These are phyloP conservation scores for Heliopora coerulea DNA, from an alignment of 92 coral and sea anemone genomes.

Conservation along the genomic window DNA sequence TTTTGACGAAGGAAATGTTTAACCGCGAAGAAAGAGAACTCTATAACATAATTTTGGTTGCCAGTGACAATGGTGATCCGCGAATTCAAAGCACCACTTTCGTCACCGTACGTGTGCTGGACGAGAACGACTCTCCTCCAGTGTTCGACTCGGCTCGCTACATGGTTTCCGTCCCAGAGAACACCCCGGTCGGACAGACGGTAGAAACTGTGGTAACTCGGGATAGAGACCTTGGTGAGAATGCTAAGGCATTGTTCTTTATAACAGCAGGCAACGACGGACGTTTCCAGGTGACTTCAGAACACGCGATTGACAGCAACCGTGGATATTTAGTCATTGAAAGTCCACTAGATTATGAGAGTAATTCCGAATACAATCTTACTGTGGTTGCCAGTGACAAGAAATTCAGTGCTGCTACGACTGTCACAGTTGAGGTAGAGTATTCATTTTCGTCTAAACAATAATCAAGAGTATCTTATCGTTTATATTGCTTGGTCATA, in stretches of 20 bases:
- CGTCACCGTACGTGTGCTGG: slow-evolving; percentile 67
- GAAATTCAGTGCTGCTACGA: slow-evolving; percentile 38
- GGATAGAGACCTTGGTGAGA: slow-evolving; percentile 66
- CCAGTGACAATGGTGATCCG: slow-evolving; percentile 63
- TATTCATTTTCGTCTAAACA: background rate
- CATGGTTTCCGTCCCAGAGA: slow-evolving; percentile 61
- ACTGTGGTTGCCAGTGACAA: slow-evolving; percentile 61
- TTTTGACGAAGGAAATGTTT: slow-evolving; percentile 51
- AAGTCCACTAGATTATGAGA: slow-evolving; percentile 62
- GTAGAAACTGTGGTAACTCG: slow-evolving; percentile 56
- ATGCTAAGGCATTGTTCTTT: slow-evolving; percentile 53
- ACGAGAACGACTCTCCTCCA: slow-evolving; percentile 81
- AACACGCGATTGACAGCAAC: slow-evolving; percentile 32
- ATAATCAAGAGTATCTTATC: background rate
- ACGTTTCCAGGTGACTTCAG: slow-evolving; percentile 58
- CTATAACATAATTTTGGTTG: slow-evolving; percentile 46
- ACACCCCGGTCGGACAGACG: slow-evolving; percentile 56
- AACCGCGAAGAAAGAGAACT: slow-evolving; percentile 63
- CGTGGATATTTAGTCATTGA: slow-evolving; percentile 59
- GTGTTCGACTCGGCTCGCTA: slow-evolving; percentile 53
- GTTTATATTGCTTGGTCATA: no score
- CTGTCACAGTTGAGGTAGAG: slow-evolving; percentile 59
- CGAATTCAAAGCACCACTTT: slow-evolving; percentile 40
- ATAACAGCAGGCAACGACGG: slow-evolving; percentile 71
- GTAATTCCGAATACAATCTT: slow-evolving; percentile 51